phyloP scores from a whole-genome alignment of 1,140 invertebrate genomes.

The Harlomillsia oculata region DNA sequence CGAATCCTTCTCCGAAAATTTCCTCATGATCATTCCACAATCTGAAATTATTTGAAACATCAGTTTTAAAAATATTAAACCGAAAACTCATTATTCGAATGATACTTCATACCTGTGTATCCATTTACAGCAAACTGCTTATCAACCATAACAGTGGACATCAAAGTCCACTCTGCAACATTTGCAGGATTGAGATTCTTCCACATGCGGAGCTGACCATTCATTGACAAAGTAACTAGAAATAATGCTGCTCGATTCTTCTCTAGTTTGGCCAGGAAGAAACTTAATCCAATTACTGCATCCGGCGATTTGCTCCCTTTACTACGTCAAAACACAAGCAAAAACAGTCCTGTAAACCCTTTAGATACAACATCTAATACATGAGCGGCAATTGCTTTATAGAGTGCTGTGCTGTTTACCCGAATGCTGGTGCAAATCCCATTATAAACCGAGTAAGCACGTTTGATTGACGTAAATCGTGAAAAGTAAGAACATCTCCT shows the following conservation, averaged over 20 bases:
- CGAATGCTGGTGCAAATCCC: slow-evolving; percentile 16
- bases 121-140: slow-evolving; percentile 5
- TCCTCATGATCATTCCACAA: slow-evolving; percentile 22
- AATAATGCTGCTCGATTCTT: slow-evolving; percentile 1
- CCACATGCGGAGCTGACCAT: slow-evolving; percentile 30
- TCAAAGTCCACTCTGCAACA: slow-evolving; percentile 17
- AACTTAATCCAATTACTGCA: slow-evolving; percentile 21
- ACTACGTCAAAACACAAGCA: too few relatives aligned
- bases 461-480: slow-evolving; percentile 32
- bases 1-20: background rate
- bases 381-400: too few relatives aligned
- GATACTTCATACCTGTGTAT: slow-evolving; percentile 12
- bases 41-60: slow-evolving; percentile 11
- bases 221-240: slow-evolving; percentile 30
- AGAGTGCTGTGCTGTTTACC: slow-evolving; percentile 8
- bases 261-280: slow-evolving; percentile 24
- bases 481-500: slow-evolving; percentile 22
- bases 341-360: too few relatives aligned
- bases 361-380: too few relatives aligned
- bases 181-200: slow-evolving; percentile 12
- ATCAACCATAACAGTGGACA: slow-evolving; percentile 21
- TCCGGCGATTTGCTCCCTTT: slow-evolving; percentile 1
- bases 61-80: background rate
- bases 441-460: slow-evolving; percentile 21
- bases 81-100: background rate